phyloP scores from a whole-genome alignment of 2,797 vertebrate genomes.

The Cottoperca gobio region DNA sequence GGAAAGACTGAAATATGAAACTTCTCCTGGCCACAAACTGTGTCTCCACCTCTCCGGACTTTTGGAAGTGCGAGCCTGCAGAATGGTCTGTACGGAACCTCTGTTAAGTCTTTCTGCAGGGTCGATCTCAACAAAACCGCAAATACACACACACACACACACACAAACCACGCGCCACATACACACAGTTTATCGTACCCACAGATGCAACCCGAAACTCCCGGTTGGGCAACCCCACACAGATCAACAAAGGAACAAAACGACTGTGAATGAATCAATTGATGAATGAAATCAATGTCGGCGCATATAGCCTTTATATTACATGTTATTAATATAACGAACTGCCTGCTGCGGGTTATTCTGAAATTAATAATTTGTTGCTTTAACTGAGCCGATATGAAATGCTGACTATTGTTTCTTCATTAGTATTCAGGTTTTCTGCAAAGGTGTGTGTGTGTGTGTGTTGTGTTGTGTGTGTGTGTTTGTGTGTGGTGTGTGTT shows the following conservation, averaged over 20 bases:
- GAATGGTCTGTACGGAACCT: conserved; percentile 63
- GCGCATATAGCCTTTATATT: conserved; percentile 64
- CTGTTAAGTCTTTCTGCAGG: conserved; percentile 52
- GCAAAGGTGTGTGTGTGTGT: conserved; percentile 19
- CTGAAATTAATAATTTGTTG: conserved; percentile 60
- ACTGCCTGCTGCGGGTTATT: conserved; percentile 44
- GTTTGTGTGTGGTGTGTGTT: neutral
- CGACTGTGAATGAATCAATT: conserved; percentile 84
- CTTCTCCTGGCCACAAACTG: conserved; percentile 21
- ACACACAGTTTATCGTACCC: conserved; percentile 58
- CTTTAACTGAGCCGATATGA: conserved; percentile 29
- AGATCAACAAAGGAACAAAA: conserved; percentile 82
- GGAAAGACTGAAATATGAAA: neutral
- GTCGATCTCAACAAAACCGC: conserved; percentile 78
- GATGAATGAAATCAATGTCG: conserved; percentile 78
- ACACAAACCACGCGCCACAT: conserved; percentile 40
- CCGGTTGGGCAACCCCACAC: conserved; percentile 78
- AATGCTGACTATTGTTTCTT: conserved; percentile 34
- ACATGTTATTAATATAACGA: conserved; percentile 76
- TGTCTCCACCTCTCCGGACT: conserved; percentile 21
- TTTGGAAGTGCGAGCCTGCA: conserved; percentile 47
- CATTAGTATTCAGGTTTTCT: conserved; percentile 25
- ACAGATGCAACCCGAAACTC: conserved; percentile 79
- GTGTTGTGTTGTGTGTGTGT: conserved; percentile 18
- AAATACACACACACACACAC: conserved; percentile 43